Evolutionary conservation across 2,113 vertebrate genomes (phyloP).

Genomic region (Elachura formosa): DNA sequence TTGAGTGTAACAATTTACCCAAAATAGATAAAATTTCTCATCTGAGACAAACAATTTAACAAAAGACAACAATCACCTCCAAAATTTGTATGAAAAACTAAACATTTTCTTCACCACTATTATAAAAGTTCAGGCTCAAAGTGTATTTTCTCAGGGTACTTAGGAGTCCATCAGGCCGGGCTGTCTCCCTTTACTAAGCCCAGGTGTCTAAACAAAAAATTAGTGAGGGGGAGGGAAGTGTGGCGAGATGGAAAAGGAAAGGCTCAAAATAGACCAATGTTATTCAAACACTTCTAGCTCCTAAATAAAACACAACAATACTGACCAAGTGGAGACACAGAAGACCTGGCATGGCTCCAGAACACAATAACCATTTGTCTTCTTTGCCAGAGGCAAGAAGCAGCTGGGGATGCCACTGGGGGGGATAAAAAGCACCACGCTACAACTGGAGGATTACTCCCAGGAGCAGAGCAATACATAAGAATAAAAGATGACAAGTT

Average conservation of each 20-base stretch:
- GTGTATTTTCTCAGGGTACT: not conserved
- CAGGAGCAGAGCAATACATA: not conserved
- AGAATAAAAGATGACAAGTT: conserved; percentile 25
- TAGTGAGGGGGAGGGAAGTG: not conserved
- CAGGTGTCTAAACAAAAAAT: not conserved
- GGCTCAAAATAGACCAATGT: not conserved
- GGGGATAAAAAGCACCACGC: not conserved
- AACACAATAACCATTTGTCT: conserved; percentile 43
- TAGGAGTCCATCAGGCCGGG: not conserved
- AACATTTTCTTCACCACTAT: not conserved
- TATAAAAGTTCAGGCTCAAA: not conserved
- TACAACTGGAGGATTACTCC: conserved; percentile 26
- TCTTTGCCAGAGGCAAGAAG: conserved; percentile 25
- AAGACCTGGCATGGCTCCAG: not conserved
- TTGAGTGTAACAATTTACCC: not conserved
- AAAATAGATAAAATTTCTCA: not conserved
- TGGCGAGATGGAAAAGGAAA: not conserved
- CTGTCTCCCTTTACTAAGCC: not conserved
- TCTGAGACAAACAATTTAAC: not conserved
- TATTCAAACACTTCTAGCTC: not conserved
- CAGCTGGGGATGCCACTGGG: conserved; percentile 3
- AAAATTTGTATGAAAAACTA: not conserved
- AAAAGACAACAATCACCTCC: not conserved
- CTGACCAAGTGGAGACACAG: not conserved
- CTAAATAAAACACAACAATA: conserved; percentile 33